A percentile compares a stretch with the other conserved stretches of the same genome.
phyloP scores from a whole-genome alignment of 2,113 vertebrate genomes.

The Sprattus sprattus region DNA sequence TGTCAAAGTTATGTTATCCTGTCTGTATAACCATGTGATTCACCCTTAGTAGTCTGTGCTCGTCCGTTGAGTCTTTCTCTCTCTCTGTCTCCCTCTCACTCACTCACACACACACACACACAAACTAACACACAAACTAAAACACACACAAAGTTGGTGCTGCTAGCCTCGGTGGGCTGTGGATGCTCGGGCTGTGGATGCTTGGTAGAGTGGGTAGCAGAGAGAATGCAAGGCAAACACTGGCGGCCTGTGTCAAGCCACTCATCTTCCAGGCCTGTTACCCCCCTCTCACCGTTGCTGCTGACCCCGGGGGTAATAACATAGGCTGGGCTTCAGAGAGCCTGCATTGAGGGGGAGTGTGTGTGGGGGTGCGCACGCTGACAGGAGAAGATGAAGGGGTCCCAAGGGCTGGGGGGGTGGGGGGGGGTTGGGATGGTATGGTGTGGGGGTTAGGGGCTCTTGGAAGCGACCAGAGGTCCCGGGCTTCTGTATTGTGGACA shows the following conservation, averaged over 20 bases:
- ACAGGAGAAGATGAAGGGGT: slow-evolving; percentile 18
- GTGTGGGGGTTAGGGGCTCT: not conserved
- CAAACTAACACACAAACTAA: not conserved
- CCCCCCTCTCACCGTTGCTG: not conserved
- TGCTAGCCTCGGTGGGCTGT: not conserved
- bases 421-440: not conserved
- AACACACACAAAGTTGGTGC: not conserved
- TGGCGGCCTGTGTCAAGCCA: not conserved
- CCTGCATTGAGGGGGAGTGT: slow-evolving; percentile 22
- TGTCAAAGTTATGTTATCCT: not conserved
- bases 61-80: not conserved
- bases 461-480: slow-evolving; percentile 22
- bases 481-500: slow-evolving; percentile 18
- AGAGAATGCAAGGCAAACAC: slow-evolving; percentile 1
- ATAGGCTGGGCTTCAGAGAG: slow-evolving; percentile 29
- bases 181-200: not conserved
- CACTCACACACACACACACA: too few species aligned
- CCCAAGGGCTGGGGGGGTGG: not conserved
- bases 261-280: not conserved
- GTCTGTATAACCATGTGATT: not conserved
- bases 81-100: not conserved
- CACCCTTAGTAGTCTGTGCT: not conserved
- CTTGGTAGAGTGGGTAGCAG: slow-evolving; percentile 19
- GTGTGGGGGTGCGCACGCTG: slow-evolving; percentile 29
- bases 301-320: slow-evolving; percentile 20